Conservation (phyloP, 2,113 vertebrate genomes). For the Ceyx margarethae region DNA sequence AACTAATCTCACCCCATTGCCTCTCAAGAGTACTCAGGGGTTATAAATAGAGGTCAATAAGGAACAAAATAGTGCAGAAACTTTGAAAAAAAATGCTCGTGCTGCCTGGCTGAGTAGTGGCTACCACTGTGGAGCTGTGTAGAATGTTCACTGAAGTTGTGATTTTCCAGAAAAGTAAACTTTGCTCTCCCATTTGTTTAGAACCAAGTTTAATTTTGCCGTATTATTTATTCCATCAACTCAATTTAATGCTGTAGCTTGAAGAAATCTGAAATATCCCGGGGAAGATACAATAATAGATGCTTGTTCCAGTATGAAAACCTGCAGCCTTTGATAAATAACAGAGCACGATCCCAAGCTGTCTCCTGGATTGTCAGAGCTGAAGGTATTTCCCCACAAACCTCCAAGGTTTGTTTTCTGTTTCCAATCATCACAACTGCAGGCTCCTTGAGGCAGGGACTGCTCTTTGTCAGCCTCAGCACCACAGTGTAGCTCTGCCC, state of each 20-base stretch:
- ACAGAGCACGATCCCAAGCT: constrained; percentile 32
- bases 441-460: not conserved
- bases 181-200: not conserved
- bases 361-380: not conserved
- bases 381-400: constrained; percentile 34
- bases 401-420: constrained; percentile 41
- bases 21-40: rapidly evolving
- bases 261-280: not conserved
- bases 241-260: not conserved
- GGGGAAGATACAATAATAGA: not conserved
- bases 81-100: not conserved
- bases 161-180: not conserved
- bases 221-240: not conserved
- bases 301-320: not conserved
- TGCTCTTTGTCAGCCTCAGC: constrained; percentile 33
- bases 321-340: constrained; percentile 10
- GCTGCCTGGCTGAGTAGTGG: not conserved
- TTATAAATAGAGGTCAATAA: not conserved
- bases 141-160: not conserved
- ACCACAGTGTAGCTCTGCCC: not conserved
- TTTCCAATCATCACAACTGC: not conserved
- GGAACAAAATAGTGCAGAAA: not conserved
- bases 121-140: not conserved
- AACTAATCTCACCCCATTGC: not conserved
- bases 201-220: not conserved